These are phyloP conservation scores for Myiagra hebetior DNA, from an alignment of 2,113 vertebrate genomes.

Conservation along the genomic window DNA sequence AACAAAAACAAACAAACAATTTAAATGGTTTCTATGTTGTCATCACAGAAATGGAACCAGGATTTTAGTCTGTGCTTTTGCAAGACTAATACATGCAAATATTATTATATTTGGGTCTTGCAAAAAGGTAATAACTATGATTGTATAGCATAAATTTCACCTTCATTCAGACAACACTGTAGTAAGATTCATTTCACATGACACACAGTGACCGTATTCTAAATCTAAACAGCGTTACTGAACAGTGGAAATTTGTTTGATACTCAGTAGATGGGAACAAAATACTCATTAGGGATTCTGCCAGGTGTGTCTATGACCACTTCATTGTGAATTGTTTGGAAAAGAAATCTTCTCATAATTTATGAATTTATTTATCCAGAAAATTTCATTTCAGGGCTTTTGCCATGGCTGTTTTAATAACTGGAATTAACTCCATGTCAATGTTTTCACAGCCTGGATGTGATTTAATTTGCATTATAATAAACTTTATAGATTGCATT, in stretches of 20 bases:
- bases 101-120: background rate
- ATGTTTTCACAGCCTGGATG: background rate
- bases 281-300: constrained; percentile 5
- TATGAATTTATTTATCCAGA: background rate
- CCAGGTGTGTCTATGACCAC: background rate
- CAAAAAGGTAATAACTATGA: background rate
- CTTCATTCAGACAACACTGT: background rate
- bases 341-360: background rate
- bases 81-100: background rate
- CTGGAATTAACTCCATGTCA: background rate
- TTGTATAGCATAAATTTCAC: background rate
- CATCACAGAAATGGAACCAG: background rate
- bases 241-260: background rate
- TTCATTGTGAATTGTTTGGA: background rate
- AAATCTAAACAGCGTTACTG: background rate
- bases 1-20: too few relatives aligned
- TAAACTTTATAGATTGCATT: background rate
- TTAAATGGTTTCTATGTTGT: background rate
- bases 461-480: background rate
- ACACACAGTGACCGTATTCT: background rate
- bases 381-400: constrained; percentile 12
- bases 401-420: background rate
- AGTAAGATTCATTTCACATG: background rate
- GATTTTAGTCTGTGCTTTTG: background rate
- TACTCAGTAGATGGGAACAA: background rate